Evolutionary conservation across 2,888 invertebrate genomes (phyloP).

Genomic region (Scaptomyza flava): DNA sequence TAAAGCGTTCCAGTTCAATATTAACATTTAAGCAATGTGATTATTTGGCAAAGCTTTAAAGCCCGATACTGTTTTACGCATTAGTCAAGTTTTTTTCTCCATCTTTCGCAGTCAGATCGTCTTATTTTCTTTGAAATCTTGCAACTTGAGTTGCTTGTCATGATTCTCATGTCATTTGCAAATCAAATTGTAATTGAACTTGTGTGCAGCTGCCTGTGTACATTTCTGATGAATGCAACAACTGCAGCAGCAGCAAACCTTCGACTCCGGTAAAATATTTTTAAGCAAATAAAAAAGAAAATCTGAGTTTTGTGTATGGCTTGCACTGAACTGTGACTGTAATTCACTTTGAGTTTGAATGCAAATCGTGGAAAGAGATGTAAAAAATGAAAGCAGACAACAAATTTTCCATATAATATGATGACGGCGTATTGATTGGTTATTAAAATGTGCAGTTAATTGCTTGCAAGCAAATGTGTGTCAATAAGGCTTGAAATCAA

Average conservation of each 20-base stretch:
- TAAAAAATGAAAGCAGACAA: background rate
- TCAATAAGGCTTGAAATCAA: slow-evolving; percentile 60
- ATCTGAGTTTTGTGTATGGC: slow-evolving; percentile 9
- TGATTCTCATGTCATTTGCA: slow-evolving; percentile 61
- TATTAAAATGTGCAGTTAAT: slow-evolving; percentile 33
- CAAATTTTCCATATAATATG: slow-evolving; percentile 12
- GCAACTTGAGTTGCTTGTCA: slow-evolving; percentile 54
- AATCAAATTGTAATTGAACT: slow-evolving; percentile 72
- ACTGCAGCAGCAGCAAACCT: slow-evolving; percentile 25
- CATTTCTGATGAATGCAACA: background rate
- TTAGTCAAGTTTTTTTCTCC: background rate
- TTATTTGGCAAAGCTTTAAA: background rate
- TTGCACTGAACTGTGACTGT: slow-evolving; percentile 32
- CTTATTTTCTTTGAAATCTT: slow-evolving; percentile 33
- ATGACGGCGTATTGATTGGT: slow-evolving; percentile 35
- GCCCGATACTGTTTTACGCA: background rate
- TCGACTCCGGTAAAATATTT: slow-evolving; percentile 45
- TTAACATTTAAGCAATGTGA: background rate
- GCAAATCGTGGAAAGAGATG: slow-evolving; percentile 31
- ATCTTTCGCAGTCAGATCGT: slow-evolving; percentile 2
- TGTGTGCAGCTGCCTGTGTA: slow-evolving; percentile 24
- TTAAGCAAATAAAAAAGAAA: slow-evolving; percentile 17
- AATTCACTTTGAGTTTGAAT: slow-evolving; percentile 42
- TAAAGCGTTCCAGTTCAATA: background rate
- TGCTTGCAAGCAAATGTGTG: slow-evolving; percentile 38